These are phyloP conservation scores for Formica selysi DNA, from an alignment of 1,140 invertebrate genomes.

Conservation along the genomic window DNA sequence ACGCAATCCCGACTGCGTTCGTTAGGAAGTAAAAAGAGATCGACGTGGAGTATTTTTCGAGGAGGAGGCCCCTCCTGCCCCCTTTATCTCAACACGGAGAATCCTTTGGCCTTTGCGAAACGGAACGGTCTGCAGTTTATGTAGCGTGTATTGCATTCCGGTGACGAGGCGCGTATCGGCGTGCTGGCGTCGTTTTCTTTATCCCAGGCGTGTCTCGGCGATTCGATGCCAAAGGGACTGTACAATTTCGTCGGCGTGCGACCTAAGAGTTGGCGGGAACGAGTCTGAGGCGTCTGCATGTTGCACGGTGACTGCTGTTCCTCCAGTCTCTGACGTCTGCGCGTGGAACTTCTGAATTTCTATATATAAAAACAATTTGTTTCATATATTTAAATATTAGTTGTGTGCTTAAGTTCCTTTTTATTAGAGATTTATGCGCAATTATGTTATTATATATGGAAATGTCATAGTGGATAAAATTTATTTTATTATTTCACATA, in stretches of 20 bases:
- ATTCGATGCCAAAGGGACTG: conserved; percentile 89
- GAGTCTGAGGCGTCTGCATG: conserved; percentile 85
- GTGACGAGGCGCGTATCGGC: conserved; percentile 41
- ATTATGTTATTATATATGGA: neutral
- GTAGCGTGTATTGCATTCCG: conserved; percentile 55
- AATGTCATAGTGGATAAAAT: neutral
- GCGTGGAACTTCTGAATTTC: conserved; percentile 88
- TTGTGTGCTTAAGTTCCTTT: neutral
- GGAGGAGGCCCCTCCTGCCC: neutral
- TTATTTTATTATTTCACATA: neutral
- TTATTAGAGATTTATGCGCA: neutral
- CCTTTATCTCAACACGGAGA: conserved; percentile 80
- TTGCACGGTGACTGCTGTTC: conserved; percentile 86
- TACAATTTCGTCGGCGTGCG: conserved; percentile 89
- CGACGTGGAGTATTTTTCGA: conserved; percentile 38
- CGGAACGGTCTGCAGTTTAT: conserved; percentile 77
- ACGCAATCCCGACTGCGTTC: conserved; percentile 62
- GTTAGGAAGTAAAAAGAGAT: conserved; percentile 59
- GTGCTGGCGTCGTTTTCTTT: conserved; percentile 78
- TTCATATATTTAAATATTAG: no score
- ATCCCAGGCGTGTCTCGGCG: conserved; percentile 84
- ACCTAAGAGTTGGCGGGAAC: conserved; percentile 87
- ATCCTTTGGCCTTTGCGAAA: conserved; percentile 78
- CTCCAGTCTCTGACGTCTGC: conserved; percentile 87
- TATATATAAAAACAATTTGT: conserved; percentile 62